phyloP scores from a whole-genome alignment of 2,797 vertebrate species.

The Thaleichthys pacificus region DNA sequence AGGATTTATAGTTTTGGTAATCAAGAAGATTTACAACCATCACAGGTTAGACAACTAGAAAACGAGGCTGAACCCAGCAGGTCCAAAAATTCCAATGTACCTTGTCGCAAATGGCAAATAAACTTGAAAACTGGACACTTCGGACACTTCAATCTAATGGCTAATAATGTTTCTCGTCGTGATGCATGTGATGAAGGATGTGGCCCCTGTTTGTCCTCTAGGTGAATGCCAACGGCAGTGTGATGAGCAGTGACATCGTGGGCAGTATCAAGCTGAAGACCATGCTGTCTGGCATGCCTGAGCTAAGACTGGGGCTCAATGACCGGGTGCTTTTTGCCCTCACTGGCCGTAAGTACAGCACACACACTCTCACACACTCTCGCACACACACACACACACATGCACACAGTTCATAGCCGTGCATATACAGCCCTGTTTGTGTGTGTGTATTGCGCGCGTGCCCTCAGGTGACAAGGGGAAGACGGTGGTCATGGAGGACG shows the following conservation, averaged over 20 bases:
- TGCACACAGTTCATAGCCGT: not conserved
- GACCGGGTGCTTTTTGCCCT: constrained; percentile 91
- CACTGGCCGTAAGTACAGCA: constrained; percentile 81
- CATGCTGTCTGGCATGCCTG: constrained; percentile 93
- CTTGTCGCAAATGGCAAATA: too few species aligned
- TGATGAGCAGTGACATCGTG: constrained; percentile 93
- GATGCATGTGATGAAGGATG: not conserved
- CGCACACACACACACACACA: not conserved
- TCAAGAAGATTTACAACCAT: too few species aligned
- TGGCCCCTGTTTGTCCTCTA: constrained; percentile 44
- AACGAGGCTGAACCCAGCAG: too few species aligned
- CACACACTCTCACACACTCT: not conserved
- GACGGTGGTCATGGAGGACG: constrained; percentile 90
- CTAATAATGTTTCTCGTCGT: not conserved
- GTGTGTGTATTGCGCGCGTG: constrained; percentile 5
- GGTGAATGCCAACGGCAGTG: constrained; percentile 89
- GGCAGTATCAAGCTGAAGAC: constrained; percentile 92
- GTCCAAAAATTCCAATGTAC: too few species aligned
- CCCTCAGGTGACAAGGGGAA: constrained; percentile 87
- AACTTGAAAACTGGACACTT: too few species aligned
- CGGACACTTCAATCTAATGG: too few species aligned
- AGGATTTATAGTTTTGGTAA: too few species aligned
- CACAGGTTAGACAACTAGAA: too few species aligned
- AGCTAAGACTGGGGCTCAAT: constrained; percentile 89
- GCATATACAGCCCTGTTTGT: not conserved